A percentile compares a stretch with the other conserved stretches of the same genome.
phyloP scores from a whole-genome alignment of 2,113 vertebrate species.

The Centrocercus urophasianus region DNA sequence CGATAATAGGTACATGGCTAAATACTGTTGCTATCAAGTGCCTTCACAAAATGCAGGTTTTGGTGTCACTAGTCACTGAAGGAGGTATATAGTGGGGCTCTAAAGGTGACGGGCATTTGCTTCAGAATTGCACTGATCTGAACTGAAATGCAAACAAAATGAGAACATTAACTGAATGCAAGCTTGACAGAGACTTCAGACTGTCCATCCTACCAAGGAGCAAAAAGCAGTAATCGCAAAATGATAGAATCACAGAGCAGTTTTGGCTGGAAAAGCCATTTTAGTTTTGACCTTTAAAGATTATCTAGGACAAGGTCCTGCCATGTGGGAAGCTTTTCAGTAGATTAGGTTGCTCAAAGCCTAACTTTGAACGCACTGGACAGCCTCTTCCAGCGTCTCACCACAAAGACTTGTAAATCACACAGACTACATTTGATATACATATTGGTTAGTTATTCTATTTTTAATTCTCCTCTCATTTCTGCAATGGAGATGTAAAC shows the following conservation, averaged over 20 bases:
- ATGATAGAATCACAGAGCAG: neutral
- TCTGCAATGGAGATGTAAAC: neutral
- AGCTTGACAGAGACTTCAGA: neutral
- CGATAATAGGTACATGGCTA: rapidly evolving
- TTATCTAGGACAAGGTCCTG: neutral
- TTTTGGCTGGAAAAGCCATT: neutral
- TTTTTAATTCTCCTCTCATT: neutral
- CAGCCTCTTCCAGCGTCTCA: neutral
- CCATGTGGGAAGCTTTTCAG: neutral
- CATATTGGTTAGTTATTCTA: neutral
- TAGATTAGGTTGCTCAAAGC: neutral
- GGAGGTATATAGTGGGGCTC: neutral
- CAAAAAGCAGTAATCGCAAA: neutral
- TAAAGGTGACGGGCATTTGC: neutral
- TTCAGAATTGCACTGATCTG: neutral
- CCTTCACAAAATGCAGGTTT: neutral
- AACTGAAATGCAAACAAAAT: neutral
- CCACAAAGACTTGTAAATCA: neutral
- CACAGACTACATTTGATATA: neutral
- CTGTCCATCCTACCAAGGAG: neutral
- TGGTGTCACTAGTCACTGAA: neutral
- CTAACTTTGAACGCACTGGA: neutral
- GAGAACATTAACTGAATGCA: neutral
- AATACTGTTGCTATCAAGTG: neutral
- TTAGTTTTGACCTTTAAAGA: neutral